Evolutionary conservation across 2,888 invertebrate species (phyloP).

Genomic region (Caenorhabditis sinica): DNA sequence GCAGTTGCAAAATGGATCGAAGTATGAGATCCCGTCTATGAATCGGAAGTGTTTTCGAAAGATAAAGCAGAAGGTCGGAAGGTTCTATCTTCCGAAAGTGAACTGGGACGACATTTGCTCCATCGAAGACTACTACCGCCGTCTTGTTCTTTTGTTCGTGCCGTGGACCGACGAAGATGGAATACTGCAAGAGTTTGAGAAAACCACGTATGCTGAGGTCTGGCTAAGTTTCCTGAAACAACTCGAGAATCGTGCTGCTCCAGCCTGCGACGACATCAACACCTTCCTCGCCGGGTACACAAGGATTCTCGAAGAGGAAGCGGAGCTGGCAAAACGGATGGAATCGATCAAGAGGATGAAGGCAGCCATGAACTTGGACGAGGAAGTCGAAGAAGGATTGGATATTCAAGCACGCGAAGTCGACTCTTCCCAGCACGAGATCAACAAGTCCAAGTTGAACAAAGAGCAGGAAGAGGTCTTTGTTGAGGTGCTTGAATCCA

Average conservation of each 20-base stretch:
- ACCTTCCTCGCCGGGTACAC: neutral
- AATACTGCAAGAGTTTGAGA: neutral
- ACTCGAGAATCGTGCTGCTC: neutral
- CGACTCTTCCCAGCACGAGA: slow-evolving; percentile 16
- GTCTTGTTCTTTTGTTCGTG: slow-evolving; percentile 14
- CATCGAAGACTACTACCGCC: slow-evolving; percentile 12
- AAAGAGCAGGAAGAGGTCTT: slow-evolving; percentile 36
- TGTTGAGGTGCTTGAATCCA: slow-evolving; percentile 6
- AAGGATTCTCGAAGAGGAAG: slow-evolving; percentile 2
- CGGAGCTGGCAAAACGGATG: neutral
- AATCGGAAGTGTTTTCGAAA: no score
- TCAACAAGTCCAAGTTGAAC: slow-evolving; percentile 17
- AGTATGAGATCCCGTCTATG: no score
- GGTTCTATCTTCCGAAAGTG: neutral
- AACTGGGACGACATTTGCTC: neutral
- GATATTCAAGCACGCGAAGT: slow-evolving; percentile 33
- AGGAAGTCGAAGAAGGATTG: slow-evolving; percentile 19
- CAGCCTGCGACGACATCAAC: neutral
- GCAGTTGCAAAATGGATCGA: no score
- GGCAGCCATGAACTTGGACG: neutral
- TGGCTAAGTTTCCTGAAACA: neutral
- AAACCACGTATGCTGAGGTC: neutral
- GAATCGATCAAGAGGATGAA: neutral
- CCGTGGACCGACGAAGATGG: slow-evolving; percentile 22
- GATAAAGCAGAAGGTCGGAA: neutral